A percentile compares a stretch with the other conserved stretches of the same genome.
These are phyloP conservation scores for Orestias chungarensis DNA, from an alignment of 2,797 vertebrate species.

Conservation along the genomic window DNA sequence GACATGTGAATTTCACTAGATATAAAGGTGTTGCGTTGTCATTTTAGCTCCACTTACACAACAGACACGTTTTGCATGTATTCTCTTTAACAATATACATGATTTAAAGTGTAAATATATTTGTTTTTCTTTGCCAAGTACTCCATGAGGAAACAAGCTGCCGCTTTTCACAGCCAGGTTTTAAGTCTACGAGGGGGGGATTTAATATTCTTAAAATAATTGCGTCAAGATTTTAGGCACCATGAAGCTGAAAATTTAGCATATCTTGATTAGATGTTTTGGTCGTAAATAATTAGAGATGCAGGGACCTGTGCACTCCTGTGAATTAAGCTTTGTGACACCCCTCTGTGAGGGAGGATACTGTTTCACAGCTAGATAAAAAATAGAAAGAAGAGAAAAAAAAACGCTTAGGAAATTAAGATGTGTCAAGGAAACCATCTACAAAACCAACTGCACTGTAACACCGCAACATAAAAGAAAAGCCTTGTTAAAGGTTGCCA, in stretches of 20 bases:
- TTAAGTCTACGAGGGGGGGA: slow-evolving; percentile 6
- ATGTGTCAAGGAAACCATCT: slow-evolving; percentile 30
- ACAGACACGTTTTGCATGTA: neutral
- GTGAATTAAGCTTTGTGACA: slow-evolving; percentile 16
- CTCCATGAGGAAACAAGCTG: slow-evolving; percentile 10
- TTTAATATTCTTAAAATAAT: slow-evolving; percentile 26
- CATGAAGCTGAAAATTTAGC: slow-evolving; percentile 33
- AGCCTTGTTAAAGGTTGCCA: slow-evolving; percentile 69
- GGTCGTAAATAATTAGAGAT: slow-evolving; percentile 23
- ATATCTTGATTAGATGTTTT: slow-evolving; percentile 44
- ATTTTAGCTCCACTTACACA: neutral
- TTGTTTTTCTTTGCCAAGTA: neutral
- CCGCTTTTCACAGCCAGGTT: slow-evolving; percentile 14
- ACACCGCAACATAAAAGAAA: slow-evolving; percentile 59
- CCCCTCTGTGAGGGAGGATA: slow-evolving; percentile 43
- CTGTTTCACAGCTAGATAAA: slow-evolving; percentile 13
- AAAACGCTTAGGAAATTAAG: slow-evolving; percentile 21
- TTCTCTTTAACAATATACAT: neutral
- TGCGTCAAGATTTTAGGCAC: slow-evolving; percentile 20
- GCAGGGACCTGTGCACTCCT: slow-evolving; percentile 20
- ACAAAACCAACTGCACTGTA: slow-evolving; percentile 54
- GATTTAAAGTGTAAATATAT: neutral
- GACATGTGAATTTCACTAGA: too few species aligned
- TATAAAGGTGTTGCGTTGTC: neutral
- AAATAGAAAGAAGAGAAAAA: slow-evolving; percentile 8